A percentile compares a stretch with the other conserved stretches of the same genome.
These are phyloP conservation scores for Cryptosula pallasiana DNA, from an alignment of 2,888 invertebrate genomes.

Conservation along the genomic window DNA sequence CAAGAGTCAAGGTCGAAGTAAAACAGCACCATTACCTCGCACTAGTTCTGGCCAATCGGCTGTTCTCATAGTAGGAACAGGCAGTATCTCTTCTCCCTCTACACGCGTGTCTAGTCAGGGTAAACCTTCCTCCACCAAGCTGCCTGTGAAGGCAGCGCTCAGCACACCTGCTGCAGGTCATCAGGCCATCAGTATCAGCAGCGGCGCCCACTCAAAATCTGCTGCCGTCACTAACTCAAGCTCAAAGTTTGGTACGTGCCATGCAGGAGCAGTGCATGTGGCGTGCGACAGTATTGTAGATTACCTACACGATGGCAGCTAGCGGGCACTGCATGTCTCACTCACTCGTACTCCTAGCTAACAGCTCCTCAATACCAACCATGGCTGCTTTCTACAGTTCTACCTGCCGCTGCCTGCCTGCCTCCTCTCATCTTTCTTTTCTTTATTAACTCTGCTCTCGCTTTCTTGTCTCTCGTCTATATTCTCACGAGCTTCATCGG, in stretches of 20 bases:
- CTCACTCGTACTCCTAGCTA: neutral
- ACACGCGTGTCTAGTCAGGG: neutral
- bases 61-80: neutral
- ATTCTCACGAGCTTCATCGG: too few species aligned
- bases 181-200: neutral
- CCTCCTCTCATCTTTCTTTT: too few species aligned
- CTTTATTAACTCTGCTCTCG: too few species aligned
- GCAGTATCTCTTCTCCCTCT: neutral
- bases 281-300: neutral
- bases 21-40: slow-evolving; percentile 18
- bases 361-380: too few species aligned
- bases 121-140: neutral
- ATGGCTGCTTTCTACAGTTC: too few species aligned
- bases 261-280: neutral
- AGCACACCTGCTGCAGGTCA: neutral
- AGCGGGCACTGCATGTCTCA: slow-evolving; percentile 20
- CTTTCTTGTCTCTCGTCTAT: too few species aligned
- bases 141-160: slow-evolving; percentile 11
- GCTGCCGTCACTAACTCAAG: neutral
- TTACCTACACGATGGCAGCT: neutral
- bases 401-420: too few species aligned
- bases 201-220: neutral
- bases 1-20: slow-evolving; percentile 19
- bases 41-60: neutral
- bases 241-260: slow-evolving; percentile 18